These are phyloP conservation scores for Chrysaora quinquecirrha DNA, from an alignment of 30 jellyfish, hydroid and myxozoan species.

Conservation along the genomic window DNA sequence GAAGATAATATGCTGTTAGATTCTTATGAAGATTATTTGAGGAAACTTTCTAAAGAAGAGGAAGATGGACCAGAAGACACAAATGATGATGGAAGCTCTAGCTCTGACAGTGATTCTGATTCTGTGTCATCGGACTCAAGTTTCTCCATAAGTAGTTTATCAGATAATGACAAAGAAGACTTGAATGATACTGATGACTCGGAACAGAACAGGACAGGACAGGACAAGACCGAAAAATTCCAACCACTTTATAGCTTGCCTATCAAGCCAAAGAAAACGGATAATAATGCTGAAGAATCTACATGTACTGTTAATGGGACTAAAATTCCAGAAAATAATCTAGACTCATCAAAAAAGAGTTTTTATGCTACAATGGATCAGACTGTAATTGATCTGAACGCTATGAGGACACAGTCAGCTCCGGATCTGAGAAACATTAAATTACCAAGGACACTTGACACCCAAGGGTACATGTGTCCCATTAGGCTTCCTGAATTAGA, in stretches of 20 bases:
- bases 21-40: slow-evolving; percentile 67
- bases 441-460: slow-evolving; percentile 41
- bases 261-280: slow-evolving; percentile 33
- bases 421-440: slow-evolving; percentile 57
- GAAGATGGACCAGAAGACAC: slow-evolving; percentile 31
- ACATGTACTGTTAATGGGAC: neutral
- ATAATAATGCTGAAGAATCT: neutral
- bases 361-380: slow-evolving; percentile 17
- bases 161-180: slow-evolving; percentile 70
- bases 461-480: slow-evolving; percentile 65
- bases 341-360: slow-evolving; percentile 25
- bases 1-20: slow-evolving; percentile 29
- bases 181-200: slow-evolving; percentile 7
- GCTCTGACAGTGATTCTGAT: slow-evolving; percentile 21
- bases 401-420: slow-evolving; percentile 64
- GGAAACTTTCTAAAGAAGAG: slow-evolving; percentile 59
- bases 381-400: neutral
- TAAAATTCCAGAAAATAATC: neutral
- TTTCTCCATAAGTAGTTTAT: slow-evolving; percentile 60
- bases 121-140: slow-evolving; percentile 58
- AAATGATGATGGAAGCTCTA: slow-evolving; percentile 11
- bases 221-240: neutral
- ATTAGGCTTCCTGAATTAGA: neutral
- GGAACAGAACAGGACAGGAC: neutral
- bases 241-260: slow-evolving; percentile 91